Conservation (phyloP, 2,888 invertebrate species). For the Lycocerus yunnanus region DNA sequence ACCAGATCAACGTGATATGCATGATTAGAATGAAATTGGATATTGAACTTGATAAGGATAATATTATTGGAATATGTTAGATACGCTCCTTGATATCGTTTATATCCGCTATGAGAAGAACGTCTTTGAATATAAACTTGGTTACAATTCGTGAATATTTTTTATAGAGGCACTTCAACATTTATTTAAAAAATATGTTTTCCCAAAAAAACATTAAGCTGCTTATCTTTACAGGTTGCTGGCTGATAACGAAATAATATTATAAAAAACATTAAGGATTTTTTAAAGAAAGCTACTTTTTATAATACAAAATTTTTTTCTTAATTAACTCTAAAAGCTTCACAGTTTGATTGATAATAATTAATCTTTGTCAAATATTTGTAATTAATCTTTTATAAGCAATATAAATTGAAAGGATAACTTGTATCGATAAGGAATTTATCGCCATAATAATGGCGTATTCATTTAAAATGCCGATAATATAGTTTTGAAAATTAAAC, state of each 20-base stretch:
- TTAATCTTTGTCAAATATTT: slow-evolving; percentile 14
- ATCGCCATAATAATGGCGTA: neutral
- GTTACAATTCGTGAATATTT: neutral
- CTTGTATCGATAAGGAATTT: slow-evolving; percentile 1
- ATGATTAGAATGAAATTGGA: neutral
- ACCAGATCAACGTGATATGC: neutral
- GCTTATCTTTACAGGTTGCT: neutral
- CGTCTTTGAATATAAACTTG: neutral
- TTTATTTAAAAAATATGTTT: neutral
- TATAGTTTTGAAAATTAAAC: neutral
- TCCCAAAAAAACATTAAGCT: neutral
- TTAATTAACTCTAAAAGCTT: neutral
- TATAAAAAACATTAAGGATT: neutral
- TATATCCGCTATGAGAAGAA: neutral
- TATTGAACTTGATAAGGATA: neutral
- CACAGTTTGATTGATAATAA: neutral
- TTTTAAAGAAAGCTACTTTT: neutral
- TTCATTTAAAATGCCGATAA: too few relatives aligned
- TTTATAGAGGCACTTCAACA: neutral
- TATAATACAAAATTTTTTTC: neutral
- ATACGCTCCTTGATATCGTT: neutral
- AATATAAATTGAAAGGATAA: slow-evolving; percentile 8
- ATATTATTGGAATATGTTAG: neutral
- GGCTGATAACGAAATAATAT: neutral
- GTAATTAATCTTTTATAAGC: slow-evolving; percentile 13